Evolutionary conservation across 2,888 invertebrate species (phyloP).

Genomic region (Andrena marginata): DNA sequence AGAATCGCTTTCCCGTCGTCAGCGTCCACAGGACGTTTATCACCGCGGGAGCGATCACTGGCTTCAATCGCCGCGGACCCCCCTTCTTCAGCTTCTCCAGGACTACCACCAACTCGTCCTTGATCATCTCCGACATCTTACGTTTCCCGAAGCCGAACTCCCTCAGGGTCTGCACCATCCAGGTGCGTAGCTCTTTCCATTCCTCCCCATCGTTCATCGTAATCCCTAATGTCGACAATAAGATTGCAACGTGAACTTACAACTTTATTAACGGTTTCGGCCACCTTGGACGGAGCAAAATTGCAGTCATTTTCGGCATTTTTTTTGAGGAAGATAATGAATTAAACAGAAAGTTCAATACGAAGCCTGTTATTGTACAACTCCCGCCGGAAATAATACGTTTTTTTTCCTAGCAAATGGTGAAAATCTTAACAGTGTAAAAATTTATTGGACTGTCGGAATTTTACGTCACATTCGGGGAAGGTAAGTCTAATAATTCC

Average conservation of each 20-base stretch:
- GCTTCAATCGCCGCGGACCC: slow-evolving; percentile 73
- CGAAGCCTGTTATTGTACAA: no score
- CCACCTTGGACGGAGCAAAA: no score
- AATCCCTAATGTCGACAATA: slow-evolving; percentile 85
- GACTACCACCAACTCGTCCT: slow-evolving; percentile 86
- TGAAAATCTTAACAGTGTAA: no score
- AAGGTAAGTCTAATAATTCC: no score
- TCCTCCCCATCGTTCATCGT: slow-evolving; percentile 87
- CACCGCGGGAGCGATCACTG: slow-evolving; percentile 86
- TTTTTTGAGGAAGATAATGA: no score
- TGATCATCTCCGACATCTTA: slow-evolving; percentile 86
- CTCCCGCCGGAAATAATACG: no score
- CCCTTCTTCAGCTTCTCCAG: slow-evolving; percentile 78
- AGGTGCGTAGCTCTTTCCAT: slow-evolving; percentile 87
- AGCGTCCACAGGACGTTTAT: slow-evolving; percentile 89
- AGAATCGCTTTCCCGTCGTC: slow-evolving; percentile 85
- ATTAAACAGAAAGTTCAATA: no score
- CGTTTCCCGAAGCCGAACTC: slow-evolving; percentile 87
- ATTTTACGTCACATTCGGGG: no score
- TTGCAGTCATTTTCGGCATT: no score
- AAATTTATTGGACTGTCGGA: no score
- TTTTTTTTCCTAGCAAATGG: no score
- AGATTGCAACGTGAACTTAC: not conserved
- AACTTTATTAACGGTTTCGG: no score
- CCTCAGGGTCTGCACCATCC: slow-evolving; percentile 86